A percentile compares a stretch with the other conserved stretches of the same genome.
These are phyloP conservation scores for Cynoglossus semilaevis DNA, from an alignment of 2,113 vertebrate genomes.

Conservation along the genomic window DNA sequence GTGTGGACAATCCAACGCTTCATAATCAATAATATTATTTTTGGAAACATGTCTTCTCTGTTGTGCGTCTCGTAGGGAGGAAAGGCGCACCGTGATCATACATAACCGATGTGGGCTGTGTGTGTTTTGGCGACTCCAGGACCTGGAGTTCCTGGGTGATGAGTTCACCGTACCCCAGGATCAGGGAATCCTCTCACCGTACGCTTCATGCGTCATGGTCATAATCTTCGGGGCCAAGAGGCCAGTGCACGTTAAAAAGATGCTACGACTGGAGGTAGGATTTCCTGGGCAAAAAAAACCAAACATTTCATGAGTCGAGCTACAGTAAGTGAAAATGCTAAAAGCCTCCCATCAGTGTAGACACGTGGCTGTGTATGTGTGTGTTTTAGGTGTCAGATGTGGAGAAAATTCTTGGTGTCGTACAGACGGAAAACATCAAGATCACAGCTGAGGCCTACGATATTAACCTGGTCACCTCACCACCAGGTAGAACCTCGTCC, in stretches of 20 bases:
- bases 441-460: slow-evolving; percentile 86
- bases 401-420: slow-evolving; percentile 82
- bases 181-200: slow-evolving; percentile 71
- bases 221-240: slow-evolving; percentile 79
- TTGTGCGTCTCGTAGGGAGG: slow-evolving; percentile 69
- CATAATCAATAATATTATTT: too few relatives aligned
- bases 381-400: slow-evolving; percentile 83
- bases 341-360: background rate
- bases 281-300: too few relatives aligned
- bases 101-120: slow-evolving; percentile 78
- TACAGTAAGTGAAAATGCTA: too few relatives aligned
- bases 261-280: slow-evolving; percentile 79
- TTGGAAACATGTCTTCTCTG: too few relatives aligned
- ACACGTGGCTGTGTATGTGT: slow-evolving; percentile 15
- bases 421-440: slow-evolving; percentile 83
- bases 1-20: too few relatives aligned
- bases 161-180: slow-evolving; percentile 77
- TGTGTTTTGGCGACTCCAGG: slow-evolving; percentile 81
- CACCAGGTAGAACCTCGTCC: slow-evolving; percentile 86
- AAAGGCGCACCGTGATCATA: slow-evolving; percentile 71
- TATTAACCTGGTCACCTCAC: slow-evolving; percentile 78
- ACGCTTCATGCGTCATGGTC: slow-evolving; percentile 64
- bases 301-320: too few relatives aligned
- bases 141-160: slow-evolving; percentile 81
- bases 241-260: slow-evolving; percentile 75